phyloP scores from a whole-genome alignment of 1,140 invertebrate genomes.

The Trialeurodes vaporariorum region DNA sequence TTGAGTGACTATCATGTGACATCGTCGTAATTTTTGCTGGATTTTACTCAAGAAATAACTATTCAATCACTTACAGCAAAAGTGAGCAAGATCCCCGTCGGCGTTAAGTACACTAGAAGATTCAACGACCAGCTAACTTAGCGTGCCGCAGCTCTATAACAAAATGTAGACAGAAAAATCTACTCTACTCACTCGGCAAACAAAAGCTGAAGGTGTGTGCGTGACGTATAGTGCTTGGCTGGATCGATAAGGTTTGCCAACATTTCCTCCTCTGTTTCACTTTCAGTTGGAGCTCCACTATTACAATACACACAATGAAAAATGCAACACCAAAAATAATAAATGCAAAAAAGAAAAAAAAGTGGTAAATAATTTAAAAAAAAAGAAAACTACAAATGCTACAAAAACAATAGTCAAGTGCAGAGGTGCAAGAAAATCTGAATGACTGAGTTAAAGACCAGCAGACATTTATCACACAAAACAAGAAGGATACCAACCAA shows the following conservation, averaged over 20 bases:
- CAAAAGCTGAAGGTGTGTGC: constrained; percentile 27
- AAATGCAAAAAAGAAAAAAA: constrained; percentile 19
- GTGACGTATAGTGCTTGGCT: not conserved
- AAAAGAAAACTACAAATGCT: constrained; percentile 12
- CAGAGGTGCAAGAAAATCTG: constrained; percentile 6
- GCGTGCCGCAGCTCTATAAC: no score
- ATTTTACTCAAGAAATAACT: no score
- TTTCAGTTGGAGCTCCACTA: constrained; percentile 29
- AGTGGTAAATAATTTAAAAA: constrained; percentile 6
- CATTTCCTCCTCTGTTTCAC: constrained; percentile 41
- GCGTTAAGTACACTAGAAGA: no score
- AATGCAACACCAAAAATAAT: constrained; percentile 30
- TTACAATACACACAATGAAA: constrained; percentile 33
- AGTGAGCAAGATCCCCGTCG: no score
- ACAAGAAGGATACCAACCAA: no score
- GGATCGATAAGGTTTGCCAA: constrained; percentile 15
- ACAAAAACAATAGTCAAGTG: constrained; percentile 10
- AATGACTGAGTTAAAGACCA: not conserved
- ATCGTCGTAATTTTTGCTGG: no score
- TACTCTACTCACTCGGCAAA: constrained; percentile 43
- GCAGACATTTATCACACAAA: no score
- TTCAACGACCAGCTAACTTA: no score
- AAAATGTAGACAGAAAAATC: no score
- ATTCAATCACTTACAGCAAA: no score
- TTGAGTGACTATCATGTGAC: no score